phyloP scores from a whole-genome alignment of 1,140 invertebrate genomes.

The Drosophila aff. region DNA sequence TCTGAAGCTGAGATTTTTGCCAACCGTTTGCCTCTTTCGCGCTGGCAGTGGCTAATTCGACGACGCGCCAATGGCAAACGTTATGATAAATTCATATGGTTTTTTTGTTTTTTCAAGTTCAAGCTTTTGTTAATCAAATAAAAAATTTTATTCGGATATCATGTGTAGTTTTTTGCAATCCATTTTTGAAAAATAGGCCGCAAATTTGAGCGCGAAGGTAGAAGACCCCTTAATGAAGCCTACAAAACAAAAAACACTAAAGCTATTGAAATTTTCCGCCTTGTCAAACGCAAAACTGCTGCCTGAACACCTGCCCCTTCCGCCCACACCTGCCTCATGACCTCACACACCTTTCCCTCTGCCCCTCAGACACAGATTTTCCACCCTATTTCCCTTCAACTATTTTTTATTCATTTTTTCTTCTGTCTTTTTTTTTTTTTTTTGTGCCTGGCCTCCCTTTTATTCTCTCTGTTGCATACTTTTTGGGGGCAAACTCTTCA shows the following conservation, averaged over 20 bases:
- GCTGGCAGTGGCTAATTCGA: no score
- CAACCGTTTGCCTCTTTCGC: no score
- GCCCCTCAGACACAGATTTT: background rate
- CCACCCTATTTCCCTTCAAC: conserved; percentile 8
- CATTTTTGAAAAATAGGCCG: no score
- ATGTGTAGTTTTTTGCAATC: no score
- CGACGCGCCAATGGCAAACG: no score
- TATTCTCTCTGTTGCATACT: background rate
- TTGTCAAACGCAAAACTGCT: background rate
- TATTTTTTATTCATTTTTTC: conserved; percentile 6
- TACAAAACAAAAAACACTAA: background rate
- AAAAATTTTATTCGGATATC: no score
- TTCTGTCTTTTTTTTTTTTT: background rate
- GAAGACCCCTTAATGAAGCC: no score
- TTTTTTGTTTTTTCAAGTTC: no score
- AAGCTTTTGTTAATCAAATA: no score
- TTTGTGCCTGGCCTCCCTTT: background rate
- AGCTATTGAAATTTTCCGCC: background rate
- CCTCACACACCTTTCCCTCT: background rate
- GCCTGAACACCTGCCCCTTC: background rate
- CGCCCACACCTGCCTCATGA: background rate
- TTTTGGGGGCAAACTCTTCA: conserved; percentile 7
- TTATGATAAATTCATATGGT: no score
- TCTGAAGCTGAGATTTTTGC: no score
- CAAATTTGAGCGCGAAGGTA: no score